A percentile compares a stretch with the other conserved stretches of the same genome.
Evolutionary conservation across 2,888 invertebrate species (phyloP).

Genomic region (Leptopilina drosophilae): DNA sequence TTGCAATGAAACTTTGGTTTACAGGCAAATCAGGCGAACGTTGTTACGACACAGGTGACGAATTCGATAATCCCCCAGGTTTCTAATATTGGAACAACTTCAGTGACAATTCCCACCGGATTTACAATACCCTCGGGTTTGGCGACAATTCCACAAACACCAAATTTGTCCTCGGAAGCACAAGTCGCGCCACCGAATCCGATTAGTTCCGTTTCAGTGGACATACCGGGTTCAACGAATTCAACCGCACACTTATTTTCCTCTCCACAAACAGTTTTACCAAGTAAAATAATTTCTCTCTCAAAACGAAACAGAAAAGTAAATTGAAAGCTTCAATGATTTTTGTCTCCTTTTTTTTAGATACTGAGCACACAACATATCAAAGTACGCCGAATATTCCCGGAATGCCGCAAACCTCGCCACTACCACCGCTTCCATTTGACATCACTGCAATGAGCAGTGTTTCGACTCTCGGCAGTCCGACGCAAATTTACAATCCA

Average conservation of each 20-base stretch:
- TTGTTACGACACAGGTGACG: constrained; percentile 42
- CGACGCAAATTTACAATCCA: constrained; percentile 58
- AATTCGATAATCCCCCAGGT: constrained; percentile 44
- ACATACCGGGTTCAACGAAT: constrained; percentile 74
- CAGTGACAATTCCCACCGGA: constrained; percentile 63
- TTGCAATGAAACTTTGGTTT: neutral
- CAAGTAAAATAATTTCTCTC: constrained; percentile 57
- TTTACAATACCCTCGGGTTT: constrained; percentile 67
- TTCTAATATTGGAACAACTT: constrained; percentile 45
- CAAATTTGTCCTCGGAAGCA: constrained; percentile 55
- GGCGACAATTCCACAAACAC: constrained; percentile 48
- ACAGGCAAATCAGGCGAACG: constrained; percentile 5
- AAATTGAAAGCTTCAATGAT: no score
- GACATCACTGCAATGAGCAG: constrained; percentile 39
- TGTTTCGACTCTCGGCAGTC: constrained; percentile 46
- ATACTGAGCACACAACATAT: constrained; percentile 55
- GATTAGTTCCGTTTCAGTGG: constrained; percentile 77
- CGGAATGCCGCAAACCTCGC: constrained; percentile 71
- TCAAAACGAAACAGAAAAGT: neutral
- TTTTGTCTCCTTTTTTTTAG: constrained; percentile 50
- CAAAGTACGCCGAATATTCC: constrained; percentile 71
- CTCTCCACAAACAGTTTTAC: constrained; percentile 55
- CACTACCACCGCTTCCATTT: constrained; percentile 58
- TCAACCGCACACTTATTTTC: constrained; percentile 63
- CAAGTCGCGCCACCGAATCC: constrained; percentile 51